Base-by-base conservation (phyloP, 2,113 vertebrate genomes). In the Apteryx mantelli region DNA sequence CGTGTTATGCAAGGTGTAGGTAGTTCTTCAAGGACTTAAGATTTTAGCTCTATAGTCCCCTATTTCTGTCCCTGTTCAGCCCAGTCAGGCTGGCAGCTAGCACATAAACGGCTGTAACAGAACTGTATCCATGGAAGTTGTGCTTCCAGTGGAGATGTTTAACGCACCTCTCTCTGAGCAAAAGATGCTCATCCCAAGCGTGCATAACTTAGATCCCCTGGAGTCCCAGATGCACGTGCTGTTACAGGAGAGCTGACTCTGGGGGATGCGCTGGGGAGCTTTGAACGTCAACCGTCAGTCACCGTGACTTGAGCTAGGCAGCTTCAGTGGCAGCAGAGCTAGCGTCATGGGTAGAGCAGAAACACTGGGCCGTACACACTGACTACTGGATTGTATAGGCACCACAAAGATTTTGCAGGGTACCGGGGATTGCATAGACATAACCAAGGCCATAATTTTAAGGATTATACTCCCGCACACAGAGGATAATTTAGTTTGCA, bases 401-500 rank as follows among this genome's bases (percentile, higher is more conserved):
- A 38, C 79, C 55, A 1, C 44, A 55, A 7, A 14, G 70, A 28
- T 86, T 91, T 86, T 77, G 53, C 88, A 50, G 50, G 64, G 50
- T 30, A 85, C 5, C 1, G 36, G 44, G 6, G 42, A 50, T 90
- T 88, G 75, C 17, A 1, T 55, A 71, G 44, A 50, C 42, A 16
- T 24, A 64, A 81, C 75, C 82, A 86, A 78, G 61, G 73, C 79
- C 7, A 1, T 97, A 69, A 96, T 96, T 97, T 93, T 66, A 60
- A 84, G 91, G 85, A 68, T 95, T 94, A 78, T 75, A 75, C 44
- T 93, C 32, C 19, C 82, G 74, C 74, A 69, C 30, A 44, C 44
- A 71, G 71, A 93, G 93, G 93, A 93, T 71, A 93, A 88, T 71
- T n/a, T n/a, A 82, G 44, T 93, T 95, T 93, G 92, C 73, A 53